Percentiles rank a stretch among this genome's conserved stretches.
These are phyloP conservation scores for Agapornis canus DNA, from an alignment of 2,797 vertebrate species.

Conservation along the genomic window DNA sequence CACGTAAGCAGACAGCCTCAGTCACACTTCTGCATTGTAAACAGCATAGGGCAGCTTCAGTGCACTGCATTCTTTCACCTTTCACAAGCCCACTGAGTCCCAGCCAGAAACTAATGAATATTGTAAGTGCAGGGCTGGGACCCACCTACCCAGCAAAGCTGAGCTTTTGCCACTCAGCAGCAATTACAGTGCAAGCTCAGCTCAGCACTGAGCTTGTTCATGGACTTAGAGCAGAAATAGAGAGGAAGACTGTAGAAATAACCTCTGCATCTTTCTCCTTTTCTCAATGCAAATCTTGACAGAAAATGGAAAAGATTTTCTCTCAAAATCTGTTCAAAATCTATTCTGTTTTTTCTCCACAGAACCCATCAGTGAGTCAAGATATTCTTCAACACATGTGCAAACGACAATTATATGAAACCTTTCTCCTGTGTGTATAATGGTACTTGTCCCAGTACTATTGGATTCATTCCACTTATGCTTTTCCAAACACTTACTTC, in stretches of 20 bases:
- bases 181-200: background rate
- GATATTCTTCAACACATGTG: background rate
- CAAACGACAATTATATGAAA: background rate
- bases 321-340: background rate
- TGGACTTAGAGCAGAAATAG: fast-evolving
- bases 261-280: background rate
- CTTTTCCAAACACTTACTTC: background rate
- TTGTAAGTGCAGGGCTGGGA: background rate
- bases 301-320: background rate
- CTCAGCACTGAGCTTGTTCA: fast-evolving
- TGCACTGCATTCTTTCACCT: background rate
- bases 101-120: background rate
- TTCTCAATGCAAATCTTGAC: fast-evolving
- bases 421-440: background rate
- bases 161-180: fast-evolving
- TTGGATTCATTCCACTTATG: background rate
- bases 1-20: background rate
- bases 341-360: background rate
- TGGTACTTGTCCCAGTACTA: background rate
- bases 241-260: background rate
- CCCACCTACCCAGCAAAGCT: fast-evolving
- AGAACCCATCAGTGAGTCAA: background rate
- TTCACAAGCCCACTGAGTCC: background rate
- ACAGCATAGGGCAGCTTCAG: background rate
- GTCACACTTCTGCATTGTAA: fast-evolving